phyloP scores from a whole-genome alignment of 2,888 invertebrate species.

The Leptura quadrifasciata region DNA sequence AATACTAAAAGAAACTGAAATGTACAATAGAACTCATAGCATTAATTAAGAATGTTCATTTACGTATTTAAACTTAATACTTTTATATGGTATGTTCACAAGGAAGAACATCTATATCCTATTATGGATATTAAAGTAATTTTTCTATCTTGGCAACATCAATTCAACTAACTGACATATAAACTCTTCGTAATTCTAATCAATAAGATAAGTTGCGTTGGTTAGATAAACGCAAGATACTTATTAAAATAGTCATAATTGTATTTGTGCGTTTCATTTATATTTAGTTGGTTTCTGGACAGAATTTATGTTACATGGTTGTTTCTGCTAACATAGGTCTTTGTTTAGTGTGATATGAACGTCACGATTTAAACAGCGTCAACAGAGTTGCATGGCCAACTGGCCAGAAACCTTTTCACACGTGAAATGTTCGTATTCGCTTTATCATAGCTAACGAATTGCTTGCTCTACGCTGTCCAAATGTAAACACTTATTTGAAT shows the following conservation, averaged over 20 bases:
- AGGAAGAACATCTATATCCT: too few species aligned
- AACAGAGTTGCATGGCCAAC: slow-evolving; percentile 58
- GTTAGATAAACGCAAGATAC: background rate
- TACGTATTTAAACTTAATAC: too few species aligned
- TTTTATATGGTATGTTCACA: too few species aligned
- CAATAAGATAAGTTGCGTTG: too few species aligned
- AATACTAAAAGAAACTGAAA: too few species aligned
- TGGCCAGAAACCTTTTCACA: slow-evolving; percentile 64
- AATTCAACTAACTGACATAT: too few species aligned
- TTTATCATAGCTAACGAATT: slow-evolving; percentile 73
- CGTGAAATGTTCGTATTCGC: slow-evolving; percentile 59
- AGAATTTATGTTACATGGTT: slow-evolving; percentile 13
- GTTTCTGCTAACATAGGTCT: slow-evolving; percentile 26
- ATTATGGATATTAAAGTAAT: too few species aligned
- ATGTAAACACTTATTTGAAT: slow-evolving; percentile 71
- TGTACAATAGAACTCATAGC: too few species aligned
- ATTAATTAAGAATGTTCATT: too few species aligned
- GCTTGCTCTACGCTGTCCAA: slow-evolving; percentile 68
- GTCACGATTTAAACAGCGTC: slow-evolving; percentile 54
- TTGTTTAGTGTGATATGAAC: slow-evolving; percentile 49
- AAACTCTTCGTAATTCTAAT: too few species aligned
- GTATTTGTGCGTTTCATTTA: slow-evolving; percentile 2
- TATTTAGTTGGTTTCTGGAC: slow-evolving; percentile 1
- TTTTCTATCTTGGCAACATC: too few species aligned
- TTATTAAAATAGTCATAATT: background rate